These are phyloP conservation scores for Alsophila aescularia DNA, from an alignment of 2,888 invertebrate genomes.

Conservation along the genomic window DNA sequence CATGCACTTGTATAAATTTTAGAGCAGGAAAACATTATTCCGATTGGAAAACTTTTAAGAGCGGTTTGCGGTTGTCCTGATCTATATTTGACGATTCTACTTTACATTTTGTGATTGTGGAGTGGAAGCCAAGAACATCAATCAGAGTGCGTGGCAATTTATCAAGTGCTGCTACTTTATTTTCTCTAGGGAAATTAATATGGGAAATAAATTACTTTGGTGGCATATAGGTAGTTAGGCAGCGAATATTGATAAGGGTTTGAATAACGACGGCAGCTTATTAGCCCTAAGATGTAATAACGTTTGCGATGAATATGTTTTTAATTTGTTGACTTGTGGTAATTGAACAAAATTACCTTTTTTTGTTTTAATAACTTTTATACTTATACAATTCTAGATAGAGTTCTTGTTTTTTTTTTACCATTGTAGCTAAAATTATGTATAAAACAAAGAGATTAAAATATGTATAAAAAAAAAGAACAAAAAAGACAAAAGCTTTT, in stretches of 20 bases:
- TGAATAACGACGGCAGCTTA: neutral
- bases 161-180: conserved; percentile 35
- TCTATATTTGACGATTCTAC: conserved; percentile 15
- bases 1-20: conserved; percentile 6
- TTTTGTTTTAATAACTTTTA: too few relatives aligned
- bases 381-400: too few relatives aligned
- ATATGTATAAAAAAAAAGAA: too few relatives aligned
- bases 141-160: conserved; percentile 36
- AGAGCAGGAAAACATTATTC: conserved; percentile 20
- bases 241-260: neutral
- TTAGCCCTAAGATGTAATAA: too few relatives aligned
- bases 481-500: too few relatives aligned
- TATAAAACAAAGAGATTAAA: too few relatives aligned
- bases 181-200: conserved; percentile 28
- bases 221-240: conserved; percentile 1
- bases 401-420: too few relatives aligned
- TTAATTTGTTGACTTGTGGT: too few relatives aligned
- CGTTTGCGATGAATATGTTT: too few relatives aligned
- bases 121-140: conserved; percentile 28
- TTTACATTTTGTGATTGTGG: conserved; percentile 17
- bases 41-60: conserved; percentile 32
- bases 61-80: conserved; percentile 11
- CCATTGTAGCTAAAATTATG: too few relatives aligned
- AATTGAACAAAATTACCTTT: too few relatives aligned
- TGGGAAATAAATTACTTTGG: conserved; percentile 31